A percentile compares a stretch with the other conserved stretches of the same genome.
These are phyloP conservation scores for Chinchilla lanigera DNA, from an alignment of 2,113 vertebrate species.

Conservation along the genomic window DNA sequence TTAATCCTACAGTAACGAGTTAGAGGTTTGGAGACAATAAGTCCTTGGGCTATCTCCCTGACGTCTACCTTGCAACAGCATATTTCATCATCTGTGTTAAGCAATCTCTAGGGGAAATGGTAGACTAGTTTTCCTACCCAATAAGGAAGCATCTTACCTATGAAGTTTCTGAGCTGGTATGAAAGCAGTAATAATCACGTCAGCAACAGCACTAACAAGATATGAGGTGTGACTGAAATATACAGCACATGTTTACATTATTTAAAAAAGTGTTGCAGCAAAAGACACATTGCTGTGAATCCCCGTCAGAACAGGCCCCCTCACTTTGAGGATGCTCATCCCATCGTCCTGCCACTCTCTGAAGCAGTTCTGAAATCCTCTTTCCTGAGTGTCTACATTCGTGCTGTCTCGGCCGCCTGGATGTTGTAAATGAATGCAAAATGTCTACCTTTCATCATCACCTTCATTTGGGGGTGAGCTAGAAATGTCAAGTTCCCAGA, in stretches of 20 bases:
- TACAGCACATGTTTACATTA: background rate
- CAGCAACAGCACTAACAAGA: rapidly evolving
- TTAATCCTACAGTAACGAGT: background rate
- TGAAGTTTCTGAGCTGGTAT: background rate
- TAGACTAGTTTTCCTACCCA: no score
- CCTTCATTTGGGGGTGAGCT: background rate
- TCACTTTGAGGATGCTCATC: background rate
- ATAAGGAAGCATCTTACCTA: no score
- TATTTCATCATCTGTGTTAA: background rate
- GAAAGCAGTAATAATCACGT: rapidly evolving
- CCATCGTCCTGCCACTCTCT: background rate
- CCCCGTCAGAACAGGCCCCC: background rate
- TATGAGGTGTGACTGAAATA: background rate
- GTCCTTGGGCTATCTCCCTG: background rate
- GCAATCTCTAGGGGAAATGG: background rate
- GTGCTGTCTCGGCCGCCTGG: background rate
- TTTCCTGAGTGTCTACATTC: background rate
- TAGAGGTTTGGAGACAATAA: background rate
- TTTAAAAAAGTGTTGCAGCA: background rate
- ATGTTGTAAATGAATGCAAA: background rate
- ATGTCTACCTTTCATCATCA: background rate
- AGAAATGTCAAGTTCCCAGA: background rate
- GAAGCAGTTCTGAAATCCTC: background rate
- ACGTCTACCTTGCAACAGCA: background rate
- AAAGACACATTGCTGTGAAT: background rate